A percentile compares a stretch with the other conserved stretches of the same genome.
phyloP scores from a whole-genome alignment of 92 coral and sea anemone genomes.

The Diadumene lineata region DNA sequence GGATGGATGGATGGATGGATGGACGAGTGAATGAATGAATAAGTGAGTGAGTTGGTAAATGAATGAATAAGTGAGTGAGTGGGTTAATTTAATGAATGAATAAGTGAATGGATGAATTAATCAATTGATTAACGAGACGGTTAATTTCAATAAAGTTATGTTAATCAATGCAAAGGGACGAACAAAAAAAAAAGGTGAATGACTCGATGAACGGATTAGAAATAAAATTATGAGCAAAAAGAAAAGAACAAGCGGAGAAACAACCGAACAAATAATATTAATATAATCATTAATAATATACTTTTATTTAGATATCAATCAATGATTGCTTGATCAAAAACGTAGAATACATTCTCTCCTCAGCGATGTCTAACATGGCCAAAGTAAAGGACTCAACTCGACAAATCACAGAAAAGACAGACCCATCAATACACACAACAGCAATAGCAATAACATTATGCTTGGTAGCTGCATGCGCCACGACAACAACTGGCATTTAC shows the following conservation, averaged over 20 bases:
- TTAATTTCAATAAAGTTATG: neutral
- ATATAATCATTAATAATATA: too few relatives aligned
- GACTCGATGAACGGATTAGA: neutral
- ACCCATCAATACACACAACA: neutral
- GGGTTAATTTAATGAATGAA: neutral
- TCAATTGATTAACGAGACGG: neutral
- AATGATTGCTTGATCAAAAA: neutral
- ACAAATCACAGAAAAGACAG: neutral
- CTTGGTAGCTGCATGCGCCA: neutral
- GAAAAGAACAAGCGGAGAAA: neutral
- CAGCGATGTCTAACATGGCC: slow-evolving; percentile 3
- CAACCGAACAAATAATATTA: neutral
- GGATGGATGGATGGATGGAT: neutral
- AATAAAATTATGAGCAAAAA: neutral
- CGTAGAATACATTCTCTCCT: neutral
- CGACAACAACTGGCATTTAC: neutral
- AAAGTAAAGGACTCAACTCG: neutral
- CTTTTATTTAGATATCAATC: too few relatives aligned
- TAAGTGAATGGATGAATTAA: slow-evolving; percentile 1
- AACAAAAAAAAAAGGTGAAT: neutral
- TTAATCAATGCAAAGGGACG: neutral
- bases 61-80: neutral
- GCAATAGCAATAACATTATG: slow-evolving; percentile 7
- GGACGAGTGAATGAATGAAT: neutral
- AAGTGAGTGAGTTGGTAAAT: neutral